phyloP scores from a whole-genome alignment of 2,888 invertebrate species.

The Unio delphinus region DNA sequence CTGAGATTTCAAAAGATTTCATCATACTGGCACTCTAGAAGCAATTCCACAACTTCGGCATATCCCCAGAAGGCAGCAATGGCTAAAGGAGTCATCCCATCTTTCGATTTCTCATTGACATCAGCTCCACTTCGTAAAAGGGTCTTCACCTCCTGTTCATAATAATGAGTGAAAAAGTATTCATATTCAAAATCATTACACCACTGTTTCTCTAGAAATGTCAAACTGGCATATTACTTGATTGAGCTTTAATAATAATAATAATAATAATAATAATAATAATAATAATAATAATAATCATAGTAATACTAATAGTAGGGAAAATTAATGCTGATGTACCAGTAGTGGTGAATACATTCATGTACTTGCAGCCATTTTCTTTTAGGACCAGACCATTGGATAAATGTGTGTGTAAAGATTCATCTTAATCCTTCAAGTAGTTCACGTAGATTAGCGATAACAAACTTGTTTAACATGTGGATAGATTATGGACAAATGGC shows the following conservation, averaged over 20 bases:
- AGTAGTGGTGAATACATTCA: too few relatives aligned
- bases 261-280: conserved; percentile 1
- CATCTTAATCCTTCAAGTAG: too few relatives aligned
- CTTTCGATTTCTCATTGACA: conserved; percentile 55
- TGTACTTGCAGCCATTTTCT: too few relatives aligned
- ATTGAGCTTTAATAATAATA: neutral
- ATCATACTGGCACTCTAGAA: conserved; percentile 58
- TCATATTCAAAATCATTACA: neutral
- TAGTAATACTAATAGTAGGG: neutral
- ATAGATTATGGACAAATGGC: too few relatives aligned
- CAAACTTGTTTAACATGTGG: too few relatives aligned
- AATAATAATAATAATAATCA: neutral
- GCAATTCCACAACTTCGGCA: conserved; percentile 58
- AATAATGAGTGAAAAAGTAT: conserved; percentile 4
- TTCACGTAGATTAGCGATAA: too few relatives aligned
- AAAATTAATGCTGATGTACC: neutral
- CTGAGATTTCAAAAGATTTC: too few relatives aligned
- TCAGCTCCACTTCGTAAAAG: conserved; percentile 50
- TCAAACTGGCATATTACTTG: too few relatives aligned
- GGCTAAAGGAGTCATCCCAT: conserved; percentile 67
- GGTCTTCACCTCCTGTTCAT: conserved; percentile 48
- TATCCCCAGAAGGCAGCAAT: conserved; percentile 70
- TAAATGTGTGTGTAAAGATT: too few relatives aligned
- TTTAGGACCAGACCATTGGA: too few relatives aligned
- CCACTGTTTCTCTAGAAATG: too few relatives aligned